Evolutionary conservation across 2,888 invertebrate species (phyloP).

Genomic region (Cephus pulcher): DNA sequence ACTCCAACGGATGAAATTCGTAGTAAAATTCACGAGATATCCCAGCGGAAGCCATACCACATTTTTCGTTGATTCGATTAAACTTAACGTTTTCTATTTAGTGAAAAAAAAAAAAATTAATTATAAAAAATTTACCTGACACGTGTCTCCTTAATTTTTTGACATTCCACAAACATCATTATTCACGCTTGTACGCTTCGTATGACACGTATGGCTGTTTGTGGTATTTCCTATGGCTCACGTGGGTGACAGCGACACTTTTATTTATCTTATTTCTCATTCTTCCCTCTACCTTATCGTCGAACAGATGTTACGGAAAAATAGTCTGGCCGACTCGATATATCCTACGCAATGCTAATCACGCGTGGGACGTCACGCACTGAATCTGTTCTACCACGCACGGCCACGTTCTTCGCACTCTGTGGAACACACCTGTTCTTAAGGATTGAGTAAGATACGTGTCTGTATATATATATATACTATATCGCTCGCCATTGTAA

Average conservation of each 20-base stretch:
- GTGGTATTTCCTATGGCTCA: neutral
- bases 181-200: neutral
- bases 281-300: neutral
- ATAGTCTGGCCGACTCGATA: neutral
- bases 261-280: neutral
- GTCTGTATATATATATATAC: slow-evolving; percentile 16
- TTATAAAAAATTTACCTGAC: neutral
- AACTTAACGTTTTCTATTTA: too few relatives aligned
- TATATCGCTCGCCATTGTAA: slow-evolving; percentile 24
- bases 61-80: neutral
- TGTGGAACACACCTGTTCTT: slow-evolving; percentile 37
- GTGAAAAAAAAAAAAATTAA: neutral
- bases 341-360: slow-evolving; percentile 43
- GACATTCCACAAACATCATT: neutral
- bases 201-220: neutral
- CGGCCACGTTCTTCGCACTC: slow-evolving; percentile 25
- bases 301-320: neutral
- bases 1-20: neutral
- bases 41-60: neutral
- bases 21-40: neutral
- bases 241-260: neutral
- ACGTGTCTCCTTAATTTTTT: neutral
- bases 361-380: slow-evolving; percentile 40
- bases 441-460: slow-evolving; percentile 29
- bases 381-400: slow-evolving; percentile 31